Base-by-base conservation (phyloP, 1,140 invertebrate species). In the Parapsyche elsis region DNA sequence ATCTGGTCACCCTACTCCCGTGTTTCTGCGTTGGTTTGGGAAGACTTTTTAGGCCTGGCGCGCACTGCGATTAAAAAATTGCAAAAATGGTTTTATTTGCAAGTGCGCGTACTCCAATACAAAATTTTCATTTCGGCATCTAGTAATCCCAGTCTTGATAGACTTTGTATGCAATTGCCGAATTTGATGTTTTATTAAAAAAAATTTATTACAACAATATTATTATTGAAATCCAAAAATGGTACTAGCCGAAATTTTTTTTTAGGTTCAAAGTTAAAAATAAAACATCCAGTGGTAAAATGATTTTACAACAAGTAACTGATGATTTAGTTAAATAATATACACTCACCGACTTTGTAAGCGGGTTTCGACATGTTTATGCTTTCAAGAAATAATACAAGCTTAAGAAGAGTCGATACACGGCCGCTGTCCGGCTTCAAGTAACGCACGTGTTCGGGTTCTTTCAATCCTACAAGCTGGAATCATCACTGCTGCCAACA, bases 311-410 rank as follows among this genome's bases (percentile, higher is more conserved):
- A 38, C 7, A 38, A 38, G 30, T 4, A 38, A 38, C n/a, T n/a
- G n/a, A 38, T 38, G 2, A 38, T 4, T 38, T 73, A 46, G 5
- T 23, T 4, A 73, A 73, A 19, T 24, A 53, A 14, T 30, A 23
- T 7, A 24, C 14, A 73, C 71, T 73, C 45, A 88, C 87, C 87
- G 67, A 88, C 84, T 87, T 87, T 88, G 71, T 85, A 86, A 9
- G 83, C 19, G 12, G 83, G 84, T 61, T 87, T 87, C 12, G 79
- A 74, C 81, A 82, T 82, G 23, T 77, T 70, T 16, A 5, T 5
- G 16, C 49, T 38, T 38, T 38, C 7, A 7, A 53, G 49, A 12
- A 53, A 1, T 16, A 16, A 5, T 12, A 10, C 10, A 1, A 53
- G 49, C 49, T 7, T 4, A 38, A 38, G 2, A 53, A 1, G 12